A percentile compares a stretch with the other conserved stretches of the same genome.
phyloP scores from a whole-genome alignment of 2,797 vertebrate species.

The Ctenopoma kingsleyae region DNA sequence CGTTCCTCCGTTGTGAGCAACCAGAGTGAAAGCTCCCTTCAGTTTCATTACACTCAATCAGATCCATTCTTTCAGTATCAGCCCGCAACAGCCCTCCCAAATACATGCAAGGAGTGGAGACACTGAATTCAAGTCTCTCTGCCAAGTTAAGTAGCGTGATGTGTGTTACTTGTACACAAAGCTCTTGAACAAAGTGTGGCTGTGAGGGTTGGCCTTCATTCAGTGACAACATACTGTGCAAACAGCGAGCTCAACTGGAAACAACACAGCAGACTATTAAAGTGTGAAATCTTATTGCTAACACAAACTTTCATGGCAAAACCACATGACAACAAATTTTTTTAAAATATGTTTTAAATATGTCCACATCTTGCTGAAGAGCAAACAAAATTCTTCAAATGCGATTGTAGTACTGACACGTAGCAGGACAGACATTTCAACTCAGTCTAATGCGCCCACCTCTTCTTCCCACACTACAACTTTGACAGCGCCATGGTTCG shows the following conservation, averaged over 20 bases:
- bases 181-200: conserved; percentile 26
- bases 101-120: conserved; percentile 1
- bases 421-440: conserved; percentile 6
- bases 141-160: conserved; percentile 20
- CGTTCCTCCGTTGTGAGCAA: conserved; percentile 25
- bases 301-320: not conserved
- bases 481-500: conserved; percentile 14
- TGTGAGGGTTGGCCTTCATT: conserved; percentile 28
- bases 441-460: conserved; percentile 13
- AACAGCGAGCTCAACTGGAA: conserved; percentile 30
- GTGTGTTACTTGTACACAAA: conserved; percentile 23
- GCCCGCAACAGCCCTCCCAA: conserved; percentile 8
- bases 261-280: not conserved
- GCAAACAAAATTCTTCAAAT: conserved; percentile 3
- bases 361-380: not conserved
- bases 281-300: conserved; percentile 10
- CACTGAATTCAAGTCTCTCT: not conserved
- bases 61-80: conserved; percentile 30
- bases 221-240: conserved; percentile 33
- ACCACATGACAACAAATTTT: not conserved
- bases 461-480: conserved; percentile 25
- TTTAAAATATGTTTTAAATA: not conserved
- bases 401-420: not conserved
- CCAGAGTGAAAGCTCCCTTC: conserved; percentile 21
- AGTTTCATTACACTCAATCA: conserved; percentile 29